phyloP scores from a whole-genome alignment of 2,888 invertebrate species.

The Tubiluchus corallicola region DNA sequence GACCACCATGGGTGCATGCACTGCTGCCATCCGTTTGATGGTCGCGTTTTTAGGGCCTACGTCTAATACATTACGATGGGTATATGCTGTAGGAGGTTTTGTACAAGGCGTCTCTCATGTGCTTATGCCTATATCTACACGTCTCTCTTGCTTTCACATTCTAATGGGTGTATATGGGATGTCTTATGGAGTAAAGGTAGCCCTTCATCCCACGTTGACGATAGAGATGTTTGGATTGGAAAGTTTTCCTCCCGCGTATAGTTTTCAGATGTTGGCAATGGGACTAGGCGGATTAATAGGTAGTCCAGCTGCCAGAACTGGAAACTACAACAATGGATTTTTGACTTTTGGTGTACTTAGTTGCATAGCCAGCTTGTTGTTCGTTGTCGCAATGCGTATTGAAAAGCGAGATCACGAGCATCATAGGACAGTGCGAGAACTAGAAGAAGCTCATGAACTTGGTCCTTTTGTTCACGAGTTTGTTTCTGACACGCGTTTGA shows the following conservation, averaged over 20 bases:
- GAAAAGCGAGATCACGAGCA: no score
- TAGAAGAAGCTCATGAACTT: no score
- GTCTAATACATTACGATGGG: background rate
- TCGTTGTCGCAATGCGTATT: no score
- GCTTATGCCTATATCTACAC: background rate
- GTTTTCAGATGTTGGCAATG: background rate
- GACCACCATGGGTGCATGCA: background rate
- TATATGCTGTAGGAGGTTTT: no score
- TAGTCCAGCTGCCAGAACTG: no score
- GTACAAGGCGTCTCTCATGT: background rate
- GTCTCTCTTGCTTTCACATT: background rate
- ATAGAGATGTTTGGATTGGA: background rate
- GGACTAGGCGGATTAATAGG: background rate
- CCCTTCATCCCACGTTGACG: background rate
- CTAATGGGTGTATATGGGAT: background rate
- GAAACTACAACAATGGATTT: no score
- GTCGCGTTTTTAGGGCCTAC: background rate
- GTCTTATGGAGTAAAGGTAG: background rate
- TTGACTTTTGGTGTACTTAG: no score
- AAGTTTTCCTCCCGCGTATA: background rate
- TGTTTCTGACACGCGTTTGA: no score
- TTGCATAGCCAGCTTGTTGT: no score
- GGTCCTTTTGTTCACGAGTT: no score
- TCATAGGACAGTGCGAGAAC: no score
- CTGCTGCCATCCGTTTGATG: background rate